These are phyloP conservation scores for Gymnocypris eckloni DNA, from an alignment of 2,797 vertebrate genomes.

Conservation along the genomic window DNA sequence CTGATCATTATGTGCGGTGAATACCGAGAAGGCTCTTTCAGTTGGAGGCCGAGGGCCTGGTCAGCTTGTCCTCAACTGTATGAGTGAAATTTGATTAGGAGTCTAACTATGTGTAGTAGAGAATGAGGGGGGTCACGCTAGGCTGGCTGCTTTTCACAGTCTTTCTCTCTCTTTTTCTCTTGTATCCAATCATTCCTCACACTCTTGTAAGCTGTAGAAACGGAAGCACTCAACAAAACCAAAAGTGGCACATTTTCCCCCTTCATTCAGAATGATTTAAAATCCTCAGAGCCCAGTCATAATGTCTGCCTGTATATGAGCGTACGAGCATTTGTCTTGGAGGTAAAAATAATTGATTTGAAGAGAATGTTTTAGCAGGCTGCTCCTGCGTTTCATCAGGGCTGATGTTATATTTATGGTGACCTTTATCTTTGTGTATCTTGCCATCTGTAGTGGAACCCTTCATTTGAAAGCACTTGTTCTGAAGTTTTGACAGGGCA, in stretches of 20 bases:
- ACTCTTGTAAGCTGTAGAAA: conserved; percentile 28
- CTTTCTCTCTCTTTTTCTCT: conserved; percentile 26
- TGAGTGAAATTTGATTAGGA: conserved; percentile 53
- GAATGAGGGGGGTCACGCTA: conserved; percentile 31
- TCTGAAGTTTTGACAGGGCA: background rate
- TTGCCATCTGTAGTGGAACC: background rate
- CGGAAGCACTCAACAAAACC: conserved; percentile 34
- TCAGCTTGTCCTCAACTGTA: conserved; percentile 49
- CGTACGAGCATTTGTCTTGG: conserved; percentile 16
- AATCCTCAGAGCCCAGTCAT: conserved; percentile 19
- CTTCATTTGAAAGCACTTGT: background rate
- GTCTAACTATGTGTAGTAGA: conserved; percentile 54
- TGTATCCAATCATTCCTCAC: conserved; percentile 8
- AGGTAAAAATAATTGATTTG: background rate
- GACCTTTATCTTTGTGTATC: conserved; percentile 37
- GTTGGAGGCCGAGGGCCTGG: conserved; percentile 43
- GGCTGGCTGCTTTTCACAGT: conserved; percentile 40
- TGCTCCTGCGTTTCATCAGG: background rate
- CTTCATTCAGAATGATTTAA: conserved; percentile 28
- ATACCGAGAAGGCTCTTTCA: conserved; percentile 41
- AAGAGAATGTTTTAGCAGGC: conserved; percentile 16
- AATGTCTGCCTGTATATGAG: conserved; percentile 10
- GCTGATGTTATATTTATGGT: conserved; percentile 11
- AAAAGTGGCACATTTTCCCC: conserved; percentile 42
- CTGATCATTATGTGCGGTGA: conserved; percentile 50